Evolutionary conservation across 1,140 invertebrate species (phyloP).

Genomic region (Brachionus asplanchnoidis): DNA sequence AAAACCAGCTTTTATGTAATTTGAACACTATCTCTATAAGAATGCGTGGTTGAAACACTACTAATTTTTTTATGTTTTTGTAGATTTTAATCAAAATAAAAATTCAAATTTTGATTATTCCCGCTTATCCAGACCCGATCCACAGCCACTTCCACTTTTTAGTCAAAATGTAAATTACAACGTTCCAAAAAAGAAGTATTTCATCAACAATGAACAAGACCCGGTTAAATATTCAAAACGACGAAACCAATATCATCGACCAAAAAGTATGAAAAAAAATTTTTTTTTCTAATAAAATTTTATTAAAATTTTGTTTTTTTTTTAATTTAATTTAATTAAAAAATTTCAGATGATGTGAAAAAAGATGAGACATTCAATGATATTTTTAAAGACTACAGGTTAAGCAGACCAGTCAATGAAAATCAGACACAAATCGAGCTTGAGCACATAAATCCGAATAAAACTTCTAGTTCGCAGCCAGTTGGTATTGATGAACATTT

Average conservation of each 20-base stretch:
- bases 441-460: conserved; percentile 14
- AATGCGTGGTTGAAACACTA: neutral
- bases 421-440: neutral
- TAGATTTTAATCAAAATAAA: neutral
- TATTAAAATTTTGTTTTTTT: neutral
- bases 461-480: neutral
- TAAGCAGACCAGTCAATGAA: neutral
- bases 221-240: neutral
- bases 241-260: neutral
- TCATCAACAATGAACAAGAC: neutral
- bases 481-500: neutral
- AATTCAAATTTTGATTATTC: conserved; percentile 12
- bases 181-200: conserved; percentile 20
- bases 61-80: neutral
- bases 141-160: conserved; percentile 4
- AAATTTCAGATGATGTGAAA: neutral
- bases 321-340: neutral
- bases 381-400: neutral
- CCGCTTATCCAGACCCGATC: neutral
- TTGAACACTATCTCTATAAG: neutral
- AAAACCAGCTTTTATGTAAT: neutral
- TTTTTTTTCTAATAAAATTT: neutral
- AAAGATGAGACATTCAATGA: neutral
- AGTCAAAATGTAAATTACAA: conserved; percentile 27
- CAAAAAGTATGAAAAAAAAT: neutral